Base-by-base conservation (phyloP, 2,113 vertebrate genomes). In the Burhinus bistriatus region DNA sequence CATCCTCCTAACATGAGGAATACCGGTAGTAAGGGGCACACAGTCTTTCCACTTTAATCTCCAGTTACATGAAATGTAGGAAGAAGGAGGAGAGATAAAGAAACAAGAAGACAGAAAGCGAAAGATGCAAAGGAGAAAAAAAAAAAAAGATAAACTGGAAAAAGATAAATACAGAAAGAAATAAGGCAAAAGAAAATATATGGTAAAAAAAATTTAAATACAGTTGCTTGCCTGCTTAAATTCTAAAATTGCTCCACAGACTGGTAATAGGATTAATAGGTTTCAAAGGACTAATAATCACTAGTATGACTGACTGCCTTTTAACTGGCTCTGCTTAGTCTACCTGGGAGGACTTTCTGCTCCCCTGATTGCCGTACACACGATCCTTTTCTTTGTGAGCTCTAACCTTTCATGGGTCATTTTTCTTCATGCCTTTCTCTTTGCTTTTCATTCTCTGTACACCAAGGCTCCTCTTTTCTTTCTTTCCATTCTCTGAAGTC, bases 271-370 rank as follows among this genome's bases (percentile, higher is more conserved):
- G 87, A 94, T 95, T 95, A 86, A 94, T 93, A 86, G 47, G 21
- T 94, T 93, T 95, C 91, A 91, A 91, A 97, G 89, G 68, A 87
- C 78, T 77, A 90, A 94, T 90, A 94, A 93, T 91, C 76, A 93
- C 87, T 76, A 54, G 86, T 89, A 85, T 79, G 87, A 95, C 57
- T 93, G 92, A 93, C 87, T 95, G 77, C 52, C 73, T 96, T 95
- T 95, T 91, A 95, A 94, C 83, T 84, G 81, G 19, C 77, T 89
- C 57, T 90, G 95, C 91, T 93, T 96, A 91, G 83, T 91, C 94
- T 95, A 69, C 89, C 94, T 91, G 93, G 89, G 89, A 95, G 66
- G 94, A 94, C 94, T 97, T 96, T 96, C 87, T 95, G 94, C 91
- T 95, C 73, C 81, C 49, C 61, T 93, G 91, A 83, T 38, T 93